Conservation (phyloP, 2,888 invertebrate genomes). For the Pristionchus fissidentatus region DNA sequence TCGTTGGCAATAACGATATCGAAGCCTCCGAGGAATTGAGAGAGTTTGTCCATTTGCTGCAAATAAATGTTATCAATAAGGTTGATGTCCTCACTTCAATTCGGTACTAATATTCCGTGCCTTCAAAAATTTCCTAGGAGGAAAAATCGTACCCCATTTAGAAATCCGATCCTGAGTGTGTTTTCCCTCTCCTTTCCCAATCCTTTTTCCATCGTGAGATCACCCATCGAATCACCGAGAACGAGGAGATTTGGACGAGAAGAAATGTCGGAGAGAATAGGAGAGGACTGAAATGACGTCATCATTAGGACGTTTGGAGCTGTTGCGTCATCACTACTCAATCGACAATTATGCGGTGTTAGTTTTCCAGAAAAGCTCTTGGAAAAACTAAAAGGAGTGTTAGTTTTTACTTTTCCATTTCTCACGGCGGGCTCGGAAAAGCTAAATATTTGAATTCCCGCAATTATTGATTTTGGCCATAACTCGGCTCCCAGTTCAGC, state of each 20-base stretch:
- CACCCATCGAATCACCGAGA: conserved; percentile 1
- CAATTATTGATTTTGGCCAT: too few relatives aligned
- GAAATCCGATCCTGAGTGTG: neutral
- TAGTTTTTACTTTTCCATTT: too few relatives aligned
- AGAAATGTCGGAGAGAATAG: neutral
- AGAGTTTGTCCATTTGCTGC: neutral
- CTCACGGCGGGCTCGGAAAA: too few relatives aligned
- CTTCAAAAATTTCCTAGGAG: too few relatives aligned
- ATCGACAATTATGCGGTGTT: too few relatives aligned
- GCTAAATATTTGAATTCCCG: too few relatives aligned
- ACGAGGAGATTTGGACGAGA: neutral
- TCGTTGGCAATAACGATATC: neutral
- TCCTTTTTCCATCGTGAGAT: conserved; percentile 1
- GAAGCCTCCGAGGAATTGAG: neutral
- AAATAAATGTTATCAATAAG: neutral
- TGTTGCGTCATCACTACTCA: neutral
- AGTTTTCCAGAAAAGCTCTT: too few relatives aligned
- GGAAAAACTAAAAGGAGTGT: too few relatives aligned
- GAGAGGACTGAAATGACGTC: neutral
- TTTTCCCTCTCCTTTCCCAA: neutral
- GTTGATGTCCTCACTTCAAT: too few relatives aligned
- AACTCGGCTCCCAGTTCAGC: too few relatives aligned
- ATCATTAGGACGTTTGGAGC: neutral
- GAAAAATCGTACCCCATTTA: neutral
- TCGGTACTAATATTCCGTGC: too few relatives aligned